Percentiles rank a stretch among this genome's conserved stretches.
phyloP scores from a whole-genome alignment of 2,888 invertebrate species.

The Antitype chi region DNA sequence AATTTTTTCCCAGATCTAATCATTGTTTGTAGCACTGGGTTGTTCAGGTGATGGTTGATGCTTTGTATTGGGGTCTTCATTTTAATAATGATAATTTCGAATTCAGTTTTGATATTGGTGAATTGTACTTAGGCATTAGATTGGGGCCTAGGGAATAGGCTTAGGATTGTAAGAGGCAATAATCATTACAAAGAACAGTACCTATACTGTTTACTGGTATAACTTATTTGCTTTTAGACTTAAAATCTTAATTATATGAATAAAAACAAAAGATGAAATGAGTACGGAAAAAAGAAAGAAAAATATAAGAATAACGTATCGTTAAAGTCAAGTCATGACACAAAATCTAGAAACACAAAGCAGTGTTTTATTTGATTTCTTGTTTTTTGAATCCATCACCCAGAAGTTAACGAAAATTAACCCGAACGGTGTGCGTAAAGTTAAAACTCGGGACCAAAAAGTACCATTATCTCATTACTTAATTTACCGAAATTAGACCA shows the following conservation, averaged over 20 bases:
- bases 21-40: conserved; percentile 28
- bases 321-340: not conserved
- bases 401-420: conserved; percentile 19
- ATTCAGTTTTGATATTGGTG: not conserved
- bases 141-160: too few relatives aligned
- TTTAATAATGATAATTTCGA: not conserved
- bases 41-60: not conserved
- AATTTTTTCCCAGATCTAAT: conserved; percentile 48
- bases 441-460: conserved; percentile 36
- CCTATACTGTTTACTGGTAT: not conserved
- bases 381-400: not conserved
- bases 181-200: not conserved
- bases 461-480: conserved; percentile 60
- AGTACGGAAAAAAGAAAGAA: too few relatives aligned
- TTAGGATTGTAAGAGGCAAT: too few relatives aligned
- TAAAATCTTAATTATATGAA: not conserved
- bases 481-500: conserved; percentile 64
- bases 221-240: not conserved
- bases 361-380: not conserved
- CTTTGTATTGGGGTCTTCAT: not conserved
- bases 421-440: conserved; percentile 1
- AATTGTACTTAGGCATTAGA: not conserved
- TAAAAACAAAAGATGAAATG: too few relatives aligned
- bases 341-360: not conserved
- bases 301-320: not conserved